Evolutionary conservation across 2,888 invertebrate species (phyloP).

Genomic region (Archips xylosteana): DNA sequence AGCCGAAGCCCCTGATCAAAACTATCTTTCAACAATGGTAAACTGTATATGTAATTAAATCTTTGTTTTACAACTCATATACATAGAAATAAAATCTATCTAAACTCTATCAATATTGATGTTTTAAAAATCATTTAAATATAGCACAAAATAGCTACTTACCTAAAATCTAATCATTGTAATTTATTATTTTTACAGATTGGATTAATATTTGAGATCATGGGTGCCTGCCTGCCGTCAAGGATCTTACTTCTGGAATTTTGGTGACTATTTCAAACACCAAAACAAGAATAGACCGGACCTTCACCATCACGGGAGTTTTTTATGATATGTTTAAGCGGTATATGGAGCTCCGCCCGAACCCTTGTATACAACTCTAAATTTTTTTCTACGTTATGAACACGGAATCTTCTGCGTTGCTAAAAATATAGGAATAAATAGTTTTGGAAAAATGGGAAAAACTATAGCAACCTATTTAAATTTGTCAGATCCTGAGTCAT

Average conservation of each 20-base stretch:
- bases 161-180: background rate
- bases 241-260: slow-evolving; percentile 4
- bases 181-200: slow-evolving; percentile 9
- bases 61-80: no score
- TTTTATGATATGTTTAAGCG: slow-evolving; percentile 22
- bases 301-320: slow-evolving; percentile 23
- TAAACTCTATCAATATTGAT: background rate
- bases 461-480: slow-evolving; percentile 21
- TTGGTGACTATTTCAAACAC: slow-evolving; percentile 29
- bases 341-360: slow-evolving; percentile 24
- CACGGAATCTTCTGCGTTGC: slow-evolving; percentile 18
- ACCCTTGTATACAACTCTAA: slow-evolving; percentile 11
- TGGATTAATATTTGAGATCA: slow-evolving; percentile 14
- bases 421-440: slow-evolving; percentile 35
- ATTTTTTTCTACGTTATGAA: slow-evolving; percentile 31
- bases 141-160: background rate
- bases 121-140: background rate
- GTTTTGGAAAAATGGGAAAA: slow-evolving; percentile 22
- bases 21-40: background rate
- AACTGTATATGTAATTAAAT: no score
- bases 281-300: slow-evolving; percentile 26
- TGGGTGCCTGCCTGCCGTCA: slow-evolving; percentile 20
- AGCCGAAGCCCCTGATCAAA: background rate
- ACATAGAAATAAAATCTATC: background rate
- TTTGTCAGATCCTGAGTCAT: slow-evolving; percentile 10